Evolutionary conservation across 2,797 vertebrate species (phyloP).

Genomic region (Poeciliopsis gracilis): DNA sequence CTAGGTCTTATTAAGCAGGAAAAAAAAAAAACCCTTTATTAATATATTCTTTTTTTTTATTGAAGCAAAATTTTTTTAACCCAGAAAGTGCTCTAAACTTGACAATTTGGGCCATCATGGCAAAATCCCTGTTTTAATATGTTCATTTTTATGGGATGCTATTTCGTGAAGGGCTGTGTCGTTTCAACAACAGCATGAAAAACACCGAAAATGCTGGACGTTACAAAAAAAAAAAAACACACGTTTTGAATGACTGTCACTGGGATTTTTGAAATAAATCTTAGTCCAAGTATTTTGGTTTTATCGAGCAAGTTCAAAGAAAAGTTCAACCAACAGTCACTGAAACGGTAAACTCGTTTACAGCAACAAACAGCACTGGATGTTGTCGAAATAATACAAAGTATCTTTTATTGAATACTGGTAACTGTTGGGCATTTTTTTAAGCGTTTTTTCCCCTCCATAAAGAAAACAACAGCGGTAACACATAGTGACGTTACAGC

Average conservation of each 20-base stretch:
- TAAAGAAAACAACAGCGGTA: not conserved
- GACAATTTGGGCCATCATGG: not conserved
- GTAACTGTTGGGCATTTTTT: not conserved
- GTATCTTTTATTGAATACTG: not conserved
- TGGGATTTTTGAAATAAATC: not conserved
- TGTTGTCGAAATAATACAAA: not conserved
- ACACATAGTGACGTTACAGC: not conserved
- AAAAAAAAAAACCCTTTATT: not conserved
- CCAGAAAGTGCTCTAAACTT: not conserved
- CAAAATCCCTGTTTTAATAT: not conserved
- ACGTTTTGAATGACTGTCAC: not conserved
- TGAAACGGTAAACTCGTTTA: not conserved
- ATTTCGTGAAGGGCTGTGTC: not conserved
- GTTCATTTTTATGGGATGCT: not conserved
- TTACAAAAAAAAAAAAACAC: not conserved
- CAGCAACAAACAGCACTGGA: not conserved
- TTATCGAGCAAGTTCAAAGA: not conserved
- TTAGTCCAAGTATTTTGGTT: not conserved
- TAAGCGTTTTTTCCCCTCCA: not conserved
- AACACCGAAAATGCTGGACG: not conserved
- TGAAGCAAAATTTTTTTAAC: not conserved
- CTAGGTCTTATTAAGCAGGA: not conserved
- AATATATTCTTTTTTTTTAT: not conserved
- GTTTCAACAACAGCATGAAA: not conserved
- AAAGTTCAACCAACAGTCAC: not conserved